Conservation (phyloP, 2,113 vertebrate species). For the Chaetorhynchus papuensis region DNA sequence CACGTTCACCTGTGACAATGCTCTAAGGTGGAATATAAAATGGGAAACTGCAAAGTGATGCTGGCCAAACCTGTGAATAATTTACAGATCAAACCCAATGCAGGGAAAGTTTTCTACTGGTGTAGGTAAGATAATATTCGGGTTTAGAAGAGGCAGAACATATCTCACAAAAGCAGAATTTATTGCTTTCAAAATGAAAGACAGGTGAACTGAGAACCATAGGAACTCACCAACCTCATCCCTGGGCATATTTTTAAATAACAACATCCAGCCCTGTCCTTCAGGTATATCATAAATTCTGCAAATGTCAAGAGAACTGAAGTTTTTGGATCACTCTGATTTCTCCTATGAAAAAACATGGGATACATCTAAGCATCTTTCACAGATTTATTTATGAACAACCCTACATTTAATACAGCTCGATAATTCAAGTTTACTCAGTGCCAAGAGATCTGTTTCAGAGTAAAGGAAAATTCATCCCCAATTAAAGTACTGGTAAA, state of each 20-base stretch:
- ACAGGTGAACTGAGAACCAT: not conserved
- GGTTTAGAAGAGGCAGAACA: not conserved
- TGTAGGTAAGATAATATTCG: not conserved
- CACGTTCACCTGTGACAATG: not conserved
- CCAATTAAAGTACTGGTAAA: constrained; percentile 33
- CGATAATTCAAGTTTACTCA: not conserved
- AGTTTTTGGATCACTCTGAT: not conserved
- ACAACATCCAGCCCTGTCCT: not conserved
- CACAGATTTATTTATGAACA: not conserved
- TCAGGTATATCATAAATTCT: not conserved
- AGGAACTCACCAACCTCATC: not conserved
- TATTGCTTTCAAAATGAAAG: not conserved
- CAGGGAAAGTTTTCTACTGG: not conserved
- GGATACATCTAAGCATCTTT: not conserved
- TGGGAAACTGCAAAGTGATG: not conserved
- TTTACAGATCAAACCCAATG: not conserved
- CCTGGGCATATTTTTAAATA: not conserved
- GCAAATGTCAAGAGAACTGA: not conserved
- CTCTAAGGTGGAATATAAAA: not conserved
- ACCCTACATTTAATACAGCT: not conserved
- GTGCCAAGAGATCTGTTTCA: constrained; percentile 38
- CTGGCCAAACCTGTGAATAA: not conserved
- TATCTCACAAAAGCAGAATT: not conserved
- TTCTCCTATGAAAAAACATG: not conserved
- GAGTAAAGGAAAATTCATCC: constrained; percentile 30